A percentile compares a stretch with the other conserved stretches of the same genome.
Conservation (phyloP, 2,797 vertebrate species). For the Phoxinus dragarum region DNA sequence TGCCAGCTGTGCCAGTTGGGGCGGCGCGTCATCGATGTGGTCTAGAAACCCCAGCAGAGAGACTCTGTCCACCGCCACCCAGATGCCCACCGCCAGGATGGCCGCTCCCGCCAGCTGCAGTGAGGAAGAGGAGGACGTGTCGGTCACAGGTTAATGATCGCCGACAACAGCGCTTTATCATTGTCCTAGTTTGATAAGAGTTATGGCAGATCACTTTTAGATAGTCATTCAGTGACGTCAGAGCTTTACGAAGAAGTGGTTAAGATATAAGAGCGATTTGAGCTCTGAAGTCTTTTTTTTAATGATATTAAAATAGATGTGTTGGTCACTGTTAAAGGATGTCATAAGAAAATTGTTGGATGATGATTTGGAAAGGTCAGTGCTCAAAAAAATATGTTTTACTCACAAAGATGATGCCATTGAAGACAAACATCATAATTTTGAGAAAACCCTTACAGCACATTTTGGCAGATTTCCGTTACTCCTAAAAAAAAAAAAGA, state of each 20-base stretch:
- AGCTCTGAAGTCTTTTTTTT: background rate
- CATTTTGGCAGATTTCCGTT: slow-evolving; percentile 59
- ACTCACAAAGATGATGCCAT: slow-evolving; percentile 73
- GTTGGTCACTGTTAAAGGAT: background rate
- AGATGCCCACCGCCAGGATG: slow-evolving; percentile 80
- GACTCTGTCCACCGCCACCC: slow-evolving; percentile 79
- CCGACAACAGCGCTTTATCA: background rate
- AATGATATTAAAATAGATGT: background rate
- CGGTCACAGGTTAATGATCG: too few species aligned
- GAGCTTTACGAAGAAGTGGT: background rate
- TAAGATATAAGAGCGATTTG: background rate
- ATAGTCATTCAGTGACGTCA: background rate
- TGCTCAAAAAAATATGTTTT: background rate
- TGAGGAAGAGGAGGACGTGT: background rate
- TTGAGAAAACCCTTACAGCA: slow-evolving; percentile 67
- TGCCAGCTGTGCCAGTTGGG: slow-evolving; percentile 66
- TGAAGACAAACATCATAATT: slow-evolving; percentile 71
- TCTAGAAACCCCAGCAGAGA: slow-evolving; percentile 71
- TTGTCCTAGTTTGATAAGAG: background rate
- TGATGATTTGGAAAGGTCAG: too few species aligned
- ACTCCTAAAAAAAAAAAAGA: background rate
- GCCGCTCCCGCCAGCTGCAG: slow-evolving; percentile 78
- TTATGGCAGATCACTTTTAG: background rate
- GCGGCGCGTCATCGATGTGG: background rate
- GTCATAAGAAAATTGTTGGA: background rate